These are phyloP conservation scores for Alexandromys fortis DNA, from an alignment of 2,113 vertebrate species.

Conservation along the genomic window DNA sequence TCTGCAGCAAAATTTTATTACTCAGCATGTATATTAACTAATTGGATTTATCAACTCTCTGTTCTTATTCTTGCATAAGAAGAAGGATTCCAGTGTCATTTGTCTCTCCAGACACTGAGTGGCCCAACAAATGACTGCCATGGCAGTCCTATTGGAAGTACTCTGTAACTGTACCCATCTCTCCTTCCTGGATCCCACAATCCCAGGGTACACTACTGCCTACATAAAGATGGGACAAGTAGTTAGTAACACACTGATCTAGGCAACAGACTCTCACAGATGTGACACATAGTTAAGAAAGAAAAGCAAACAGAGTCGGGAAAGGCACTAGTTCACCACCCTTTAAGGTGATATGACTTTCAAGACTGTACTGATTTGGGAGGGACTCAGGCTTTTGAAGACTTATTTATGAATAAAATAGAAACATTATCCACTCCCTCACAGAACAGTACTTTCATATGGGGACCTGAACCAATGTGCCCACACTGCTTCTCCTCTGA, in stretches of 20 bases:
- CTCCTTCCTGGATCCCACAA: background rate
- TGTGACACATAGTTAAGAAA: background rate
- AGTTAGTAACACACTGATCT: background rate
- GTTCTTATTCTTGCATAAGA: background rate
- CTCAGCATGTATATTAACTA: background rate
- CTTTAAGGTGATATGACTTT: background rate
- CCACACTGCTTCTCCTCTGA: background rate
- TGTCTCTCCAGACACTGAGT: background rate
- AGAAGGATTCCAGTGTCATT: background rate
- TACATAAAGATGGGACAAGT: conserved; percentile 25
- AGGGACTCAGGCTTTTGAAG: background rate
- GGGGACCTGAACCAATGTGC: background rate
- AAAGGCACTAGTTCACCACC: conserved; percentile 24
- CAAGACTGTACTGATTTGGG: background rate
- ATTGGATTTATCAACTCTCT: background rate
- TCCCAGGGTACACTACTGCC: background rate
- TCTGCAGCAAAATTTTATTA: background rate
- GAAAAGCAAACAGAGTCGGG: conserved; percentile 44
- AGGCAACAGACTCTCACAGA: background rate
- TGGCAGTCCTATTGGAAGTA: background rate
- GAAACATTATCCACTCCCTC: background rate
- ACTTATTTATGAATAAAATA: conserved; percentile 20
- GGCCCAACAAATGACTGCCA: background rate
- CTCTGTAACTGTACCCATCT: background rate
- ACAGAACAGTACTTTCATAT: background rate